Conservation (phyloP, 2,888 invertebrate genomes). For the Notodonta dromedarius region DNA sequence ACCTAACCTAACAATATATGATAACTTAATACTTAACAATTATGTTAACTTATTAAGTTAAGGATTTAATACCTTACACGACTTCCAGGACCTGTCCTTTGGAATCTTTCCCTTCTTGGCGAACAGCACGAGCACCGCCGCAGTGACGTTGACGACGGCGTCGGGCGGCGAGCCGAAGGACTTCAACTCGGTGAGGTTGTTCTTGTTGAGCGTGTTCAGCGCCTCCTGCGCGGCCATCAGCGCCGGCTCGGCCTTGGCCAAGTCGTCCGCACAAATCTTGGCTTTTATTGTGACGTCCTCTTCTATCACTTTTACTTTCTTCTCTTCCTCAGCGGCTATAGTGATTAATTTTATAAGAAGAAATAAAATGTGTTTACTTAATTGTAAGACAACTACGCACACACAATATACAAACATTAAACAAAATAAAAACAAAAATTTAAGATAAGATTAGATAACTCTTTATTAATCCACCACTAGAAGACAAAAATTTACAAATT, state of each 20-base stretch:
- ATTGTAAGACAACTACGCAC: too few species aligned
- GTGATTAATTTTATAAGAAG: background rate
- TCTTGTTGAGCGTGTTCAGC: conserved; percentile 95
- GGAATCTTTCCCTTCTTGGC: conserved; percentile 93
- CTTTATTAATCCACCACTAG: too few species aligned
- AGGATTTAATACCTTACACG: conserved; percentile 86
- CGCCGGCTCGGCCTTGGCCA: conserved; percentile 96
- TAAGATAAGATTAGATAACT: too few species aligned
- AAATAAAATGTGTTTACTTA: too few species aligned
- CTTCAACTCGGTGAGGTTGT: conserved; percentile 96
- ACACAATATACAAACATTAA: too few species aligned
- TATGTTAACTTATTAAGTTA: too few species aligned
- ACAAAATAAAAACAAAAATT: too few species aligned
- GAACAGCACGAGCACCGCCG: conserved; percentile 95
- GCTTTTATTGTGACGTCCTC: conserved; percentile 94
- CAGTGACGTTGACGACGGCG: conserved; percentile 93
- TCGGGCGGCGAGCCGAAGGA: conserved; percentile 96
- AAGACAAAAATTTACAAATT: too few species aligned
- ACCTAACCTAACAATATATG: too few species aligned
- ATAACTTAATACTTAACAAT: too few species aligned
- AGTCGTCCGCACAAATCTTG: conserved; percentile 93
- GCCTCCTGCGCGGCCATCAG: conserved; percentile 95
- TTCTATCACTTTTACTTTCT: conserved; percentile 94
- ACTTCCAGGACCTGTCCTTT: conserved; percentile 96
- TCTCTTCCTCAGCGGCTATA: conserved; percentile 92